phyloP scores from a whole-genome alignment of 2,797 vertebrate genomes.

The Diplodus puntazzo region DNA sequence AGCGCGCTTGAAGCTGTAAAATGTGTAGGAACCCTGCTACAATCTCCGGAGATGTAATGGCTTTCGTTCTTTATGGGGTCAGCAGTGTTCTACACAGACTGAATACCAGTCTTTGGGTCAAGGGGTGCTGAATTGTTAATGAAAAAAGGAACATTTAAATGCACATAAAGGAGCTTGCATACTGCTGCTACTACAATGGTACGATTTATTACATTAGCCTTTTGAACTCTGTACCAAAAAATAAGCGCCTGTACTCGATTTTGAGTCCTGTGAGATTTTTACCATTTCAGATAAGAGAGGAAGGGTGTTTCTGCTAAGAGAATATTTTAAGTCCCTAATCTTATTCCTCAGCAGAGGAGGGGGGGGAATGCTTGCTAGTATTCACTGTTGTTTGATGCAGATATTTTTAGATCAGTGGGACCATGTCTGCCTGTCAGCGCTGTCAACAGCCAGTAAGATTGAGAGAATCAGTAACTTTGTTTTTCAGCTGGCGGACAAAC shows the following conservation, averaged over 20 bases:
- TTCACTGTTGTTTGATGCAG: background rate
- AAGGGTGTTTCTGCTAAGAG: background rate
- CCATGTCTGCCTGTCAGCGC: constrained; percentile 30
- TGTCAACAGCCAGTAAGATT: constrained; percentile 29
- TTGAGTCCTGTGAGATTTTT: constrained; percentile 21
- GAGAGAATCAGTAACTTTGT: constrained; percentile 15
- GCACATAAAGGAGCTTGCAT: background rate
- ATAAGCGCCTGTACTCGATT: background rate
- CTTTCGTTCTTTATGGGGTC: constrained; percentile 74
- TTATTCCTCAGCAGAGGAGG: background rate
- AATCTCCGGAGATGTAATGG: constrained; percentile 74
- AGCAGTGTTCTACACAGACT: constrained; percentile 69
- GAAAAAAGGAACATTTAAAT: constrained; percentile 8
- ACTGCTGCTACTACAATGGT: constrained; percentile 21
- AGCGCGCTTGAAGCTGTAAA: background rate
- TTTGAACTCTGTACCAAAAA: constrained; percentile 9
- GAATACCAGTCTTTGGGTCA: background rate
- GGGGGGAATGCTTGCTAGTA: background rate
- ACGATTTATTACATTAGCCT: background rate
- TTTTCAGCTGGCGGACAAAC: constrained; percentile 16
- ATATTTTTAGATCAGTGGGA: constrained; percentile 40
- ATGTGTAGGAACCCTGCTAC: constrained; percentile 64
- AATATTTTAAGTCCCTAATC: constrained; percentile 4
- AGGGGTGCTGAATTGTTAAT: background rate
- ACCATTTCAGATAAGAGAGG: constrained; percentile 10